Base-by-base conservation (phyloP, 1,140 invertebrate genomes). In the Trypoxylus dichotomus region DNA sequence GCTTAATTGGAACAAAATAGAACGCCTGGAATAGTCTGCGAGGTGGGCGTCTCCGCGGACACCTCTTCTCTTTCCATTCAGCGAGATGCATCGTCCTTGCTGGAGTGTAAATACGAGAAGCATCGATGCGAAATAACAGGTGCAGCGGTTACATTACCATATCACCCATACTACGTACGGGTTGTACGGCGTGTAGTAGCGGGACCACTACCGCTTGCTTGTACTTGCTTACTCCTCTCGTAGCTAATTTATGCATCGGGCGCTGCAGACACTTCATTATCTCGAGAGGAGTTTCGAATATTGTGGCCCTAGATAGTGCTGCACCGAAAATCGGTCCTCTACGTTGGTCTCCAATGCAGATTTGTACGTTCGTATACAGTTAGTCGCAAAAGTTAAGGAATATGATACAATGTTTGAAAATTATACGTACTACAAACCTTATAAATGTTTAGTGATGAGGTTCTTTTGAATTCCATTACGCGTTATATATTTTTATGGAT, bases 161-260 rank as follows among this genome's bases (percentile, higher is more conserved):
- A 54, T 54, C 47, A 15, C 47, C 47, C 2, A 54, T 54, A 15
- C 21, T 58, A 3, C 21, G 60, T 68, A 68, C 10, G 24, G 1
- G 60, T 68, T 68, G 24, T 68, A 24, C 27, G 8, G 27, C 27
- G 60, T 68, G 10, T 24, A 24, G 60, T 27, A 27, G 24, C 27
- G 19, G 24, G 24, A 21, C 47, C 21, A 21, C 2, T 68, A 27
- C 24, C 19, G 21, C 24, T 68, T 58, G 47, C 47, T 8, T 29
- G 2, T 68, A 68, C 24, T 2, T 24, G 15, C 19, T 68, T 68
- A 11, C 72, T 74, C 13, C 60, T 8, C 60, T 63, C 27, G 63
- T n/a, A 71, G 63, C 27, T 71, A 74, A 74, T 74, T 74, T 74
- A 74, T 74, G 32, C 72, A 43, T 74, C 72, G 72, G 21, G 15